Conservation (phyloP, 2,888 invertebrate species). For the Drosophila imparisetae region DNA sequence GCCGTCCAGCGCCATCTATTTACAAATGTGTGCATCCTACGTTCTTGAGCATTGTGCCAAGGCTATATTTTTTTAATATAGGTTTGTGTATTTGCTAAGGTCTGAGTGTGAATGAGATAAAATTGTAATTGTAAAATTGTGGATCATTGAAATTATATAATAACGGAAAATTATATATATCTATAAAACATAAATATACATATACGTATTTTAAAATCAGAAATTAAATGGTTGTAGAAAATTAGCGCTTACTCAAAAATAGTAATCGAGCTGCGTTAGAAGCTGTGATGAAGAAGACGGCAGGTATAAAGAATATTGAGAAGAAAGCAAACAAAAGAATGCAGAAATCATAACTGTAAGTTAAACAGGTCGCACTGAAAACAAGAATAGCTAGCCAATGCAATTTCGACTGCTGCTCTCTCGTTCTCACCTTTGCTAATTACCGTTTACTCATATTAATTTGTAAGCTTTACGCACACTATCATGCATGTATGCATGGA, state of each 20-base stretch:
- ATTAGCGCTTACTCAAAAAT: not conserved
- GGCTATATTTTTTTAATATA: not conserved
- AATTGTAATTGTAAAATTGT: not conserved
- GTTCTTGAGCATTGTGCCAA: not conserved
- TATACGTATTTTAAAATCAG: no score
- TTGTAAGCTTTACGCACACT: not conserved
- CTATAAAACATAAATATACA: not conserved
- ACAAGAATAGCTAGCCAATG: not conserved
- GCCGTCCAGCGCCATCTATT: constrained; percentile 6
- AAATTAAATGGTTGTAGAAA: not conserved
- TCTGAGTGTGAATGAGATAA: not conserved
- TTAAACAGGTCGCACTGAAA: not conserved
- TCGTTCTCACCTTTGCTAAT: not conserved
- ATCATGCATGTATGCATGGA: not conserved
- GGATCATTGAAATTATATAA: not conserved
- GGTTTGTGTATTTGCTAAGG: not conserved
- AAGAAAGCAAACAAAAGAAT: not conserved
- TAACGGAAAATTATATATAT: not conserved
- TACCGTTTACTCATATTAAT: not conserved
- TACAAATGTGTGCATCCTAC: not conserved
- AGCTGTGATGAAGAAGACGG: not conserved
- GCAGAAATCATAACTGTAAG: not conserved
- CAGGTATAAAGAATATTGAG: not conserved
- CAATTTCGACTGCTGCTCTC: not conserved
- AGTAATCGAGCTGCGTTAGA: not conserved